These are phyloP conservation scores for Coracias cyanogaster DNA, from an alignment of 2,797 vertebrate species.

Conservation along the genomic window DNA sequence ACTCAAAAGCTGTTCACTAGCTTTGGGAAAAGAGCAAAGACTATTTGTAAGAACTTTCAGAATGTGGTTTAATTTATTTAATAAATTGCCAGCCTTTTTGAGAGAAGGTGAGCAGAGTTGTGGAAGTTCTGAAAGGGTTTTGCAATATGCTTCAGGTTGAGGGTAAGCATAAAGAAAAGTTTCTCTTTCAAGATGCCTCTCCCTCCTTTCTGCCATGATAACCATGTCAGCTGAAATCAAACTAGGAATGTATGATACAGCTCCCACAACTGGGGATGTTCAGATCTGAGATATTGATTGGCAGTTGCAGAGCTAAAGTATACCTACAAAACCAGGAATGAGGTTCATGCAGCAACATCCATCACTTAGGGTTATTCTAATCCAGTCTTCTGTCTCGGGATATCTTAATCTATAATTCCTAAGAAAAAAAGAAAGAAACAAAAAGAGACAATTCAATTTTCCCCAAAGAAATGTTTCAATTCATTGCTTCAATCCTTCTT, in stretches of 20 bases:
- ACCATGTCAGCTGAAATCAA: neutral
- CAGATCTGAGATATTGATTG: neutral
- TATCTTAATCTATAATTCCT: neutral
- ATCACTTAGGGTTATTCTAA: neutral
- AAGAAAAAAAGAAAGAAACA: neutral
- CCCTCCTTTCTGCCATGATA: neutral
- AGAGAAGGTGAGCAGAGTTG: neutral
- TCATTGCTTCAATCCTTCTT: neutral
- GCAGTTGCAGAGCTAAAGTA: neutral
- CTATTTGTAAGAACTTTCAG: neutral
- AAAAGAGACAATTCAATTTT: neutral
- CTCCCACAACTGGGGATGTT: neutral
- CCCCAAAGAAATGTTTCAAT: neutral
- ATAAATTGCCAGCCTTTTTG: neutral
- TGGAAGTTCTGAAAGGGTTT: neutral
- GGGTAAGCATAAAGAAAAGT: neutral
- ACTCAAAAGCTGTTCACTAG: slow-evolving; percentile 32
- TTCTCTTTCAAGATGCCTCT: neutral
- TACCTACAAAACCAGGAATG: neutral
- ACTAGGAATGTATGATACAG: neutral
- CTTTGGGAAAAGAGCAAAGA: neutral
- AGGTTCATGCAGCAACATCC: neutral
- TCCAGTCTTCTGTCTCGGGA: neutral
- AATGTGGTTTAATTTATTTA: neutral
- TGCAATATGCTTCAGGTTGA: neutral